Evolutionary conservation across 2,113 vertebrate genomes (phyloP), one percentile per base, ranked within the genome.

Genomic region (Vireo altiloquus): DNA sequence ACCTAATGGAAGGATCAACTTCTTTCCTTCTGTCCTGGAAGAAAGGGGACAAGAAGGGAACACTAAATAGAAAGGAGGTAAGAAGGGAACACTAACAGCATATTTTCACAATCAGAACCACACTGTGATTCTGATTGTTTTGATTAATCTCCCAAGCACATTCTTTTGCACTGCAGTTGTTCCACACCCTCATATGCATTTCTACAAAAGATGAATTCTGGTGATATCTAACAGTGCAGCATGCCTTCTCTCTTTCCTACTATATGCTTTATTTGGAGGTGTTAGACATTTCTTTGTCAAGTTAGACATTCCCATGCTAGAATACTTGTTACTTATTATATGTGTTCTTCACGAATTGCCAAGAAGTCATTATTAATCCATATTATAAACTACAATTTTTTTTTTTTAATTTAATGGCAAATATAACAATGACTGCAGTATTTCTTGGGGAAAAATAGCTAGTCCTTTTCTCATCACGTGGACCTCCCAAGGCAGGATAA

Each of bases 121-220:
- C 10, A 81, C 18, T 83, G 54, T 72, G 72, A 91, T 89, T 65
- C 27, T 72, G 63, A 86, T 57, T 57, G n/a, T 59, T 92, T 77
- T 89, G 27, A 89, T 90, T 83, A 81, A 46, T 75, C 14, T 70
- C 65, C 31, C 21, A 82, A 84, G 24, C 59, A 50, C 44, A 77
- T 81, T 75, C 10, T 77, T 75, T 94, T 61, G 37, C 28, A 53
- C 18, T 72, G 53, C 37, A 85, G 22, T 69, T 64, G 17, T 78
- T 50, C 14, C 30, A 63, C 23, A 56, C 16, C 21, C 35, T 69
- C 42, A 42, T 7, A 49, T 19, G 10, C 24, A 40, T 42, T 84
- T 65, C 72, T 74, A 59, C 23, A 56, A 72, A 76, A 77, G 13
- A 23, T 1, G 6, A 54, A 5, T 78, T 72, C 15, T 6, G 0